Base-by-base conservation (phyloP, 2,888 invertebrate genomes). In the Lymantria dispar region DNA sequence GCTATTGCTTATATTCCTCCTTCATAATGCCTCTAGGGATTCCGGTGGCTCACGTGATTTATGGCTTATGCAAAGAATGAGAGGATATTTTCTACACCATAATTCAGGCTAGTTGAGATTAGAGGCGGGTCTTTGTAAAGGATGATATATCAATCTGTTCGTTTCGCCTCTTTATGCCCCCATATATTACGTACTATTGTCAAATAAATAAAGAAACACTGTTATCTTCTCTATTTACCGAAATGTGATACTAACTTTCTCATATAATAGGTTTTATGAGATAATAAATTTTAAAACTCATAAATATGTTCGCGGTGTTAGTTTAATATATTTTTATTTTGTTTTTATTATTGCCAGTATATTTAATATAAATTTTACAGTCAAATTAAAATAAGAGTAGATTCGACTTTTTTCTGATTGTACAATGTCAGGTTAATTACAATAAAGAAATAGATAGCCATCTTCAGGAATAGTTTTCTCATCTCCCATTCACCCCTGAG, bases 31-130 rank as follows among this genome's bases (percentile, higher is more conserved):
- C 83, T 64, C 75, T 54, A 72, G 85, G 86, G 84, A 83, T 82
- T 83, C 83, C 79, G 76, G 79, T 80, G 69, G 80, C 75, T 76
- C 76, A 68, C 71, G 78, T 87, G 88, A 89, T 89, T 87, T 87
- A 89, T 87, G 72, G 76, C 80, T 82, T 87, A 89, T 88, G 87
- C 85, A 87, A 85, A 87, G 85, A 87, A 87, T 81, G 80, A 84
- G 84, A 83, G 82, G 79, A 87, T 87, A 85, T 87, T 87, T 87
- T 85, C 86, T 83, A 76, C 81, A 81, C 83, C 83, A 87, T 87
- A 87, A 88, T 87, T 87, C 87, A 87, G 76, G 78, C 76, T 84
- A 85, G 81, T 87, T 83, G 83, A 87, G 87, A 88, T 87, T 84
- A 85, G 79, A 81, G 77, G 74, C 77, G 78, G 80, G 74, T 72